These are phyloP conservation scores for Phainopepla nitens DNA, from an alignment of 2,113 vertebrate species.

Conservation along the genomic window DNA sequence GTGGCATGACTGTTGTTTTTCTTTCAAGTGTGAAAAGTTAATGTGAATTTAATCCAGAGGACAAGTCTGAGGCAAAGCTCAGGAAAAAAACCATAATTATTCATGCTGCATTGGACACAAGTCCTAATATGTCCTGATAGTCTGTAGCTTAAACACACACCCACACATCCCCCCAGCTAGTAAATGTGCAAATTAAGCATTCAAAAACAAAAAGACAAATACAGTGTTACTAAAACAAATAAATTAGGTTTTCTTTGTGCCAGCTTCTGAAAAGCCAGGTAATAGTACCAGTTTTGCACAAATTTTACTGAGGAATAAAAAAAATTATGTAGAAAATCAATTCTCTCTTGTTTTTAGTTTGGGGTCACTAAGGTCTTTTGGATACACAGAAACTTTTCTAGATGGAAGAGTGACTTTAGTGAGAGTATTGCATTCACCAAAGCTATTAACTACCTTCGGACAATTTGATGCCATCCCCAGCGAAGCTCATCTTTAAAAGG, in stretches of 20 bases:
- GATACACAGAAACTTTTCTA: not conserved
- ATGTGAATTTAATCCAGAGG: not conserved
- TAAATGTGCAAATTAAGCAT: not conserved
- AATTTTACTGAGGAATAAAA: not conserved
- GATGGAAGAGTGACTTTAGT: not conserved
- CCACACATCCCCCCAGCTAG: fast-evolving
- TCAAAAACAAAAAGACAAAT: not conserved
- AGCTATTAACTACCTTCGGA: not conserved
- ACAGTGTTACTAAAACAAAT: not conserved
- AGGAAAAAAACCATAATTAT: not conserved
- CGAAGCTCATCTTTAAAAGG: not conserved
- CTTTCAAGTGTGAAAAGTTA: not conserved
- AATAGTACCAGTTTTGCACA: not conserved
- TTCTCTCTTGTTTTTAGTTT: not conserved
- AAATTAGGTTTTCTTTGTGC: not conserved
- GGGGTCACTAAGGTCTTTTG: not conserved
- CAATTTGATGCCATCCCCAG: not conserved
- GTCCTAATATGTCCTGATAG: not conserved
- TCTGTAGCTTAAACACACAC: not conserved
- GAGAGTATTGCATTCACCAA: not conserved
- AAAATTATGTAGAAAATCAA: not conserved
- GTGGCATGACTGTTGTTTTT: not conserved
- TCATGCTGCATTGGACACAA: not conserved
- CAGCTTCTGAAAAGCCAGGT: not conserved
- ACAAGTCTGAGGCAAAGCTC: not conserved